Evolutionary conservation across 1,140 invertebrate species (phyloP).

Genomic region (Drosophila arawakana): DNA sequence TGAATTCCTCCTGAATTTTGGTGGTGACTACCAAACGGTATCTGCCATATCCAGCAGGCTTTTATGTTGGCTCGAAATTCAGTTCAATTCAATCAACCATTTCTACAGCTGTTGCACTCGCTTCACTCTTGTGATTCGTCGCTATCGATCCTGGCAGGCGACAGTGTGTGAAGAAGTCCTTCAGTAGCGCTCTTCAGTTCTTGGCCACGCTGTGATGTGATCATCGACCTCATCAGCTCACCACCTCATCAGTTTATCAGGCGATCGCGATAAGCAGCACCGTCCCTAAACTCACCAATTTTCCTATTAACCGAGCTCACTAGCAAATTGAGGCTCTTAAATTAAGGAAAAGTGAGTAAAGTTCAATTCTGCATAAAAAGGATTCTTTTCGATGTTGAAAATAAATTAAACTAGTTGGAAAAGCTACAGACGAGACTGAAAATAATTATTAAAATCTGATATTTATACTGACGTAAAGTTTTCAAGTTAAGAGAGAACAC

Average conservation of each 20-base stretch:
- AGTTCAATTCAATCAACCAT: slow-evolving; percentile 11
- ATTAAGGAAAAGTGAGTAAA: background rate
- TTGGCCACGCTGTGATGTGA: slow-evolving; percentile 40
- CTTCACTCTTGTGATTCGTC: background rate
- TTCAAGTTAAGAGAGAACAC: too few relatives aligned
- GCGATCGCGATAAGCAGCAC: background rate
- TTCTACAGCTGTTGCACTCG: slow-evolving; percentile 33
- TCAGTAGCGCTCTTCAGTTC: slow-evolving; percentile 40
- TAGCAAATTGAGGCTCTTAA: background rate
- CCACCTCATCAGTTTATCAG: slow-evolving; percentile 9
- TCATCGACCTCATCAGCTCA: slow-evolving; percentile 1
- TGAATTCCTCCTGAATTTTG: slow-evolving; percentile 12
- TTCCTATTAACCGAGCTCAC: slow-evolving; percentile 3
- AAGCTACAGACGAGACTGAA: too few relatives aligned
- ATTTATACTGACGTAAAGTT: too few relatives aligned
- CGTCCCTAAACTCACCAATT: background rate
- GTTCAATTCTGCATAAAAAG: background rate
- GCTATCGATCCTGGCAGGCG: slow-evolving; percentile 69
- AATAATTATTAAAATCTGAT: too few relatives aligned
- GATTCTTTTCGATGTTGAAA: background rate
- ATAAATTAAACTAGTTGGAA: too few relatives aligned
- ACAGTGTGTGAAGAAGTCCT: slow-evolving; percentile 71
- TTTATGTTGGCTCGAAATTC: too few relatives aligned
- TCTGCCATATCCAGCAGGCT: slow-evolving; percentile 17
- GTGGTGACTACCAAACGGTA: slow-evolving; percentile 47